Conservation (phyloP, 2,888 invertebrate genomes). For the Euplexia lucipara region DNA sequence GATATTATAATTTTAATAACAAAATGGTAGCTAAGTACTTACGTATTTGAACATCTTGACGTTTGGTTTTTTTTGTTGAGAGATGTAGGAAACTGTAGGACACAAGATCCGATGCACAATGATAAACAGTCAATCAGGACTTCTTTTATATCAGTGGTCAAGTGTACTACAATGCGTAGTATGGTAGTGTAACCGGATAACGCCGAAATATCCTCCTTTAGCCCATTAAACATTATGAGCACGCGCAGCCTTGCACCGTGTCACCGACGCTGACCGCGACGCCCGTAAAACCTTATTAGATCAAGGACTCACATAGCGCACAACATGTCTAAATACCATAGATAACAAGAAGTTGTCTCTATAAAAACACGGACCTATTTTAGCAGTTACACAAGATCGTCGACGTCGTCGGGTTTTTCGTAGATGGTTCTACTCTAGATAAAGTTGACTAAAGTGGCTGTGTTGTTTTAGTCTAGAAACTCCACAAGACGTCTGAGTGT, state of each 20-base stretch:
- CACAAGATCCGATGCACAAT: conserved; percentile 66
- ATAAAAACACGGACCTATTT: conserved; percentile 25
- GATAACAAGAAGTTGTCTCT: conserved; percentile 6
- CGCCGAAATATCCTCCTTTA: conserved; percentile 80
- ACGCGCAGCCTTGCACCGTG: conserved; percentile 82
- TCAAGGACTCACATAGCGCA: conserved; percentile 63
- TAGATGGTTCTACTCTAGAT: conserved; percentile 13
- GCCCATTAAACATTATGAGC: conserved; percentile 77
- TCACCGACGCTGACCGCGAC: conserved; percentile 71
- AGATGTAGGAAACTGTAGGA: conserved; percentile 52
- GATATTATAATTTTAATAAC: not conserved
- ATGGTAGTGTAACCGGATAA: conserved; percentile 80
- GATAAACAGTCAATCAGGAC: conserved; percentile 56
- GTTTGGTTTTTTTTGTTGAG: conserved; percentile 56
- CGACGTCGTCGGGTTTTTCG: not conserved
- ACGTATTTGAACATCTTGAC: conserved; percentile 89
- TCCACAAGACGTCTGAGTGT: conserved; percentile 13
- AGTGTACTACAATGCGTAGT: conserved; percentile 53
- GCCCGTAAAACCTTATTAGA: conserved; percentile 73
- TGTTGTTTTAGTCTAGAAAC: conserved; percentile 21
- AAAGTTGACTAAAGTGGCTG: conserved; percentile 13
- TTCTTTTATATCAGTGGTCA: conserved; percentile 74
- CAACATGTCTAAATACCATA: conserved; percentile 35
- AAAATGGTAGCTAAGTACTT: conserved; percentile 73
- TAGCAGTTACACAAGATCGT: conserved; percentile 24